Evolutionary conservation across 1,140 invertebrate species (phyloP).

Genomic region (Drosophila setifemur): DNA sequence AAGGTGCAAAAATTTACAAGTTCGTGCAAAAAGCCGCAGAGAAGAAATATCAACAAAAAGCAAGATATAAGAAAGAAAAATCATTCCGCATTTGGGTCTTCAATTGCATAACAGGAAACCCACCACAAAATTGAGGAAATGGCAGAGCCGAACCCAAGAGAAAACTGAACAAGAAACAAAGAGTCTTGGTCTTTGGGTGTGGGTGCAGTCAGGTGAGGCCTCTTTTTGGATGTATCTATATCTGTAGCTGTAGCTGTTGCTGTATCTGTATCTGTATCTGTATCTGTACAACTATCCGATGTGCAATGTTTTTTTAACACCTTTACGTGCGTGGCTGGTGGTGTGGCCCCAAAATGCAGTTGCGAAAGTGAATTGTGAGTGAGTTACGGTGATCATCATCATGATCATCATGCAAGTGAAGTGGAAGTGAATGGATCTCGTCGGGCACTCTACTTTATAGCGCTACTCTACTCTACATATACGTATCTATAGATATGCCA

Average conservation of each 20-base stretch:
- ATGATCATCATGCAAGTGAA: conserved; percentile 42
- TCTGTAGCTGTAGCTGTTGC: conserved; percentile 37
- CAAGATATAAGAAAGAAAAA: conserved; percentile 2
- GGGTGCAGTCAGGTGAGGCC: conserved; percentile 59
- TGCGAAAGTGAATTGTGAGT: conserved; percentile 68
- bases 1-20: conserved; percentile 70
- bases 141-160: conserved; percentile 36
- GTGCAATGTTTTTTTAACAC: conserved; percentile 68
- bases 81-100: conserved; percentile 26
- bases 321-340: conserved; percentile 48
- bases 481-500: conserved; percentile 14
- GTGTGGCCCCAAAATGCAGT: conserved; percentile 60
- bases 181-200: conserved; percentile 18
- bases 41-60: conserved; percentile 4
- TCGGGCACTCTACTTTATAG: conserved; percentile 5
- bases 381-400: conserved; percentile 39
- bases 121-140: conserved; percentile 52
- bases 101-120: conserved; percentile 55
- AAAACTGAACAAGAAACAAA: conserved; percentile 24
- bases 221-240: conserved; percentile 12
- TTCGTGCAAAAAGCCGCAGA: conserved; percentile 47
- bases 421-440: conserved; percentile 49
- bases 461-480: conserved; percentile 26
- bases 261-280: conserved; percentile 20
- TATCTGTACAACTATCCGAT: conserved; percentile 69